A percentile compares a stretch with the other conserved stretches of the same genome.
These are phyloP conservation scores for Actinostola sp. DNA, from an alignment of 92 coral and sea anemone genomes.

Conservation along the genomic window DNA sequence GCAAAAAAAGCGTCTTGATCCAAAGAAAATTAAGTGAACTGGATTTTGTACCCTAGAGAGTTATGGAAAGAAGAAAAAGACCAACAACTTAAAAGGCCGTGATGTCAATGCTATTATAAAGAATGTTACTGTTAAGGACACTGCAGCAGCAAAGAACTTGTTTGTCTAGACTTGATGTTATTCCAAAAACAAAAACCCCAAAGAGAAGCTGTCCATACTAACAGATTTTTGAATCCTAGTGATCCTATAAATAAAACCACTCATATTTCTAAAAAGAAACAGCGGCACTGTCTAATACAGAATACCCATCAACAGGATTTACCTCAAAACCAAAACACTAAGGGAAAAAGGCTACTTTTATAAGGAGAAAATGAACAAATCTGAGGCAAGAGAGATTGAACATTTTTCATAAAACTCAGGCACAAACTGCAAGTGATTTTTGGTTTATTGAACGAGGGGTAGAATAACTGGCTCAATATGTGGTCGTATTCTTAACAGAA, in stretches of 20 bases:
- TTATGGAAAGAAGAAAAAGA: constrained; percentile 31
- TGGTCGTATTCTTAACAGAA: constrained; percentile 27
- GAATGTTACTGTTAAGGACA: background rate
- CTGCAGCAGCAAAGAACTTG: background rate
- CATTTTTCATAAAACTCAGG: constrained; percentile 26
- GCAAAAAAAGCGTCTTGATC: constrained; percentile 34
- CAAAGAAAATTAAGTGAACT: constrained; percentile 31
- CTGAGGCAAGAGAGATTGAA: constrained; percentile 27
- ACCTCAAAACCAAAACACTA: too few species aligned
- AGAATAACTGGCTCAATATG: constrained; percentile 34
- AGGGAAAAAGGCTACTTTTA: too few species aligned
- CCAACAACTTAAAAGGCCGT: background rate
- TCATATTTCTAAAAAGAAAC: background rate
- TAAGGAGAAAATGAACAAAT: constrained; percentile 5
- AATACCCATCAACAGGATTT: too few species aligned
- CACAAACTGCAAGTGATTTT: constrained; percentile 28
- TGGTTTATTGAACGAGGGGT: constrained; percentile 42
- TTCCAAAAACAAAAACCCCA: background rate
- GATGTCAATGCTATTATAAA: background rate
- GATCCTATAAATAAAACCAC: too few species aligned
- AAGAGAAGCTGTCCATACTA: too few species aligned
- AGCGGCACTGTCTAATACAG: too few species aligned
- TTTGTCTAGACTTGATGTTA: background rate
- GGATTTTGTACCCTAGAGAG: constrained; percentile 27
- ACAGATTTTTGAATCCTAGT: too few species aligned